Percentiles rank a stretch among this genome's conserved stretches.
phyloP scores from a whole-genome alignment of 2,797 vertebrate species.

The Platyrinchus mystaceus region DNA sequence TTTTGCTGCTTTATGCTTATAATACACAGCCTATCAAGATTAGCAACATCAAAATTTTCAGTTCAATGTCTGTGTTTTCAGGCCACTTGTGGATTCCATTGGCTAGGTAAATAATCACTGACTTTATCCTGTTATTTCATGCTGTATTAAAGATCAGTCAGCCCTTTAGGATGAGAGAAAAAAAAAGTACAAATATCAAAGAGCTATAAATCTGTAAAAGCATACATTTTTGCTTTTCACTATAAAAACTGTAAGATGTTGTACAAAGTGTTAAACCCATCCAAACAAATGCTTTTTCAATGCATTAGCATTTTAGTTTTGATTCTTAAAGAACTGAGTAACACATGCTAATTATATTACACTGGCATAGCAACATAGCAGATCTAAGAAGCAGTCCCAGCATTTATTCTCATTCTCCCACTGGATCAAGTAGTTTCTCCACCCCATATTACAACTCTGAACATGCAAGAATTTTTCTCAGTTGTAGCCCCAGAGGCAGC shows the following conservation, averaged over 20 bases:
- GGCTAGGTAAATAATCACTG: slow-evolving; percentile 66
- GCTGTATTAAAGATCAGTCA: slow-evolving; percentile 40
- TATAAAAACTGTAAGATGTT: not conserved
- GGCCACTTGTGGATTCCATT: slow-evolving; percentile 72
- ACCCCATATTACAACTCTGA: not conserved
- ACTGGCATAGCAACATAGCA: not conserved
- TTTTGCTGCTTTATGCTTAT: slow-evolving; percentile 78
- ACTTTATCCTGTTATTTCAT: slow-evolving; percentile 31
- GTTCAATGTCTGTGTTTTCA: not conserved
- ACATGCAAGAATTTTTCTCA: not conserved
- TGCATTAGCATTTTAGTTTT: not conserved
- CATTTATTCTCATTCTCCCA: not conserved
- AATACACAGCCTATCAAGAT: slow-evolving; percentile 64
- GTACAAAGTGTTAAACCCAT: not conserved
- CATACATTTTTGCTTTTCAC: not conserved
- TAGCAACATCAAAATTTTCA: slow-evolving; percentile 7
- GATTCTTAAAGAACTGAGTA: not conserved
- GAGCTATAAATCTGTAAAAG: not conserved
- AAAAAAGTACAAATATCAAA: slow-evolving; percentile 7
- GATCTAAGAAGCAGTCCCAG: not conserved
- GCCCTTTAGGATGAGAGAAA: not conserved
- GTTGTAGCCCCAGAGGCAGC: not conserved
- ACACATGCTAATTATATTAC: not conserved
- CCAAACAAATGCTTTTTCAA: not conserved
- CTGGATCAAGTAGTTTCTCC: not conserved